These are phyloP conservation scores for Drosophila subsilvestris DNA, from an alignment of 2,888 invertebrate genomes.

Conservation along the genomic window DNA sequence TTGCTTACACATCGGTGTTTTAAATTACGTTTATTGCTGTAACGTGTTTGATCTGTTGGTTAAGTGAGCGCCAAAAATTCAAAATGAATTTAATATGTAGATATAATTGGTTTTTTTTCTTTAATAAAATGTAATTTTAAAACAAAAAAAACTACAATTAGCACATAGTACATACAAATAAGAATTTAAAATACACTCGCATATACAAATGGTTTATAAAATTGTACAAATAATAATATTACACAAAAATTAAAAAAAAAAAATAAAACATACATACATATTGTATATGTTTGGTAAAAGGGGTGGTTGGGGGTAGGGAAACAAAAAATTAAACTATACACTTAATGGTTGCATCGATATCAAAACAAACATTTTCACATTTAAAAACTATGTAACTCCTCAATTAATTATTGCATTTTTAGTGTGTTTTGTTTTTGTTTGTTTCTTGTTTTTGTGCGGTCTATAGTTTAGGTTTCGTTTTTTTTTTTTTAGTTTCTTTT, in stretches of 20 bases:
- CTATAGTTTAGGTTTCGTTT: constrained; percentile 28
- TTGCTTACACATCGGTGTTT: constrained; percentile 21
- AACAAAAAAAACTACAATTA: constrained; percentile 70
- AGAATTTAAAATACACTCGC: constrained; percentile 59
- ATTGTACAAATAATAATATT: constrained; percentile 31
- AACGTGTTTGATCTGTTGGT: constrained; percentile 6
- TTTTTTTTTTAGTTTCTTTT: constrained; percentile 21
- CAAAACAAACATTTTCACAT: constrained; percentile 13
- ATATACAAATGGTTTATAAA: constrained; percentile 54
- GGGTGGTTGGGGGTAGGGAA: no score
- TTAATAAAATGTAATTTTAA: constrained; percentile 69
- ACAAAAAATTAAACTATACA: constrained; percentile 6
- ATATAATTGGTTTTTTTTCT: constrained; percentile 31
- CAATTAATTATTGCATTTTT: constrained; percentile 43
- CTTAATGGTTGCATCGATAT: constrained; percentile 12
- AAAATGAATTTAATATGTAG: constrained; percentile 42
- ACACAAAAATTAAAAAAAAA: constrained; percentile 11
- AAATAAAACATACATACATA: not conserved
- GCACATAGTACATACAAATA: constrained; percentile 66
- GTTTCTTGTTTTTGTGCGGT: constrained; percentile 49
- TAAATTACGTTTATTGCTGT: constrained; percentile 15
- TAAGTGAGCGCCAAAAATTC: constrained; percentile 20
- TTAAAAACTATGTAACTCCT: constrained; percentile 40
- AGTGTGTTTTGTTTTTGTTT: constrained; percentile 18
- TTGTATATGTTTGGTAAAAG: not conserved